Evolutionary conservation across 2,113 vertebrate genomes (phyloP), one percentile per base, ranked within the genome.

Genomic region (Brachirus orientalis): DNA sequence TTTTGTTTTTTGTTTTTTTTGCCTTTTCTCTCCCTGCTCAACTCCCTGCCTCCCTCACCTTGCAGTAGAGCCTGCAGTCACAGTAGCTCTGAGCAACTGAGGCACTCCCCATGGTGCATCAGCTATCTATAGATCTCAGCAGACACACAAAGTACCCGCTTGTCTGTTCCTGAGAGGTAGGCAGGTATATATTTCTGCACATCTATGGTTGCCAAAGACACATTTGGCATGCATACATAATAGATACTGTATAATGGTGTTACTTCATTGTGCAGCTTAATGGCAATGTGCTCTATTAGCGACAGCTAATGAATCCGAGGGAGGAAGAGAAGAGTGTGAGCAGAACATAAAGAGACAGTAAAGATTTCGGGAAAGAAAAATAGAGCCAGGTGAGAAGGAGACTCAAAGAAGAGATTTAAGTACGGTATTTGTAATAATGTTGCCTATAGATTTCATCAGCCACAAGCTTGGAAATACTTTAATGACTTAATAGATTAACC

Each of bases 91-190:
- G 66, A 76, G 65, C 68, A 66, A 72, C 59, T 52, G 61, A 81
- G 69, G 38, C 45, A 45, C 61, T 67, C 65, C 69, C 74, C 11
- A 43, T 13, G 53, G 58, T 75, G 73, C 69, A 41, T 19, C 22
- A 58, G 68, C 59, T 75, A 84, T 69, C 75, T 81, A 72, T 82
- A 83, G 84, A 79, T 77, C 63, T 68, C 14, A 74, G 59, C 62
- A 77, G 74, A 57, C 59, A 56, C 69, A 56, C 57, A 75, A 80
- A 72, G 69, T 64, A 40, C 67, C 37, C 35, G 62, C 69, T 75
- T 70, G 66, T 65, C 60, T n/a, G 72, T 70, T 75, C 75, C 46
- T 68, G 41, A 57, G 63, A 78, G 7, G 38, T 62, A 76, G 28
- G 54, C 43, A 51, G 35, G 44, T 18, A 43, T 41, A 52, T 37